phyloP scores from a whole-genome alignment of 2,888 invertebrate genomes.

The Pristionchus fissidentatus region DNA sequence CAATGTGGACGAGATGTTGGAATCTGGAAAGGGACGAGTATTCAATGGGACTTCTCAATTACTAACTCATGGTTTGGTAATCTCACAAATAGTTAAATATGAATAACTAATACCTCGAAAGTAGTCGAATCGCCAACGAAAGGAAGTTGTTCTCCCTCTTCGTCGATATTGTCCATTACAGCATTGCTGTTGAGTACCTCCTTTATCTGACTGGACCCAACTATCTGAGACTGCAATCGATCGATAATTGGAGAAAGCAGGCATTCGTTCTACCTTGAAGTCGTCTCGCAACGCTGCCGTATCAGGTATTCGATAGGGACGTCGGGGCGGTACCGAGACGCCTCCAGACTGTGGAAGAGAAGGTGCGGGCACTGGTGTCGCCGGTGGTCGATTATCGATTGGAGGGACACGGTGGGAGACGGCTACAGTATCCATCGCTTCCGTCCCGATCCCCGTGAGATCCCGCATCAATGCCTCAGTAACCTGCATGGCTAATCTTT shows the following conservation, averaged over 20 bases:
- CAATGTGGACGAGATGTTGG: neutral
- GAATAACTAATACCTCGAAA: neutral
- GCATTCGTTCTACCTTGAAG: neutral
- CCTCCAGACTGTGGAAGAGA: no score
- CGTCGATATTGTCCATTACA: neutral
- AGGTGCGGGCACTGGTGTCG: no score
- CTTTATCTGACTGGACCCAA: neutral
- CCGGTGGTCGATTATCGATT: neutral
- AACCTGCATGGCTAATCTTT: neutral
- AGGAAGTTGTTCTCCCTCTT: neutral
- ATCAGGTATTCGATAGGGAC: conserved; percentile 25
- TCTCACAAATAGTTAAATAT: neutral
- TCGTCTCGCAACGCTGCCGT: neutral
- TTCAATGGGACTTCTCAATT: neutral
- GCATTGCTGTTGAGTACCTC: neutral
- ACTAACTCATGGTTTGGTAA: neutral
- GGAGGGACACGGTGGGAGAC: neutral
- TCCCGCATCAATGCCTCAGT: conserved; percentile 8
- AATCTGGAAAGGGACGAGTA: no score
- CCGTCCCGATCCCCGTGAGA: conserved; percentile 8
- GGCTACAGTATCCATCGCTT: neutral
- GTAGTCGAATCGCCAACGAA: conserved; percentile 36
- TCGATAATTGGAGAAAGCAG: neutral
- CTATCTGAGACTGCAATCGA: neutral
- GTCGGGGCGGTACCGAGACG: no score